A percentile compares a stretch with the other conserved stretches of the same genome.
These are phyloP conservation scores for Scaptomyza flava DNA, from an alignment of 2,888 invertebrate species.

Conservation along the genomic window DNA sequence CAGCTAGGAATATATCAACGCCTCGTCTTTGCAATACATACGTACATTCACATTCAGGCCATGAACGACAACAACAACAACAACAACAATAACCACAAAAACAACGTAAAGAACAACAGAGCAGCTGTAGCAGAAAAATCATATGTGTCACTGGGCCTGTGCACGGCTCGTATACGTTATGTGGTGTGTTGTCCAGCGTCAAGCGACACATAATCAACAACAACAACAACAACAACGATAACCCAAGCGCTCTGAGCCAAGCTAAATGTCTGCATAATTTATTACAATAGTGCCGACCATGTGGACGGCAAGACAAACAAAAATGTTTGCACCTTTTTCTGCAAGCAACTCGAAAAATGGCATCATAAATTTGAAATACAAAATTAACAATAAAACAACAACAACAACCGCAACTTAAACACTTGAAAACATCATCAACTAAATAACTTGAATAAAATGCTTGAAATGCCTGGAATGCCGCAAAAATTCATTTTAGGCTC, in stretches of 20 bases:
- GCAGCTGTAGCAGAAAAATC: slow-evolving; percentile 33
- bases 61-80: slow-evolving; percentile 35
- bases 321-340: slow-evolving; percentile 57
- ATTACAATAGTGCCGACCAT: slow-evolving; percentile 36
- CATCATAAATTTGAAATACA: slow-evolving; percentile 40
- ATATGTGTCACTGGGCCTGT: slow-evolving; percentile 30
- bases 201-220: slow-evolving; percentile 53
- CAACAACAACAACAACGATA: slow-evolving; percentile 4
- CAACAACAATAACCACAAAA: slow-evolving; percentile 18
- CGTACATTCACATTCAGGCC: slow-evolving; percentile 30
- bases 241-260: too few species aligned
- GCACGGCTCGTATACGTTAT: slow-evolving; percentile 66
- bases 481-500: slow-evolving; percentile 71
- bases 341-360: slow-evolving; percentile 61
- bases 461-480: slow-evolving; percentile 62
- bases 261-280: slow-evolving; percentile 75
- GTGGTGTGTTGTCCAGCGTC: slow-evolving; percentile 38
- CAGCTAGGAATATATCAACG: slow-evolving; percentile 53
- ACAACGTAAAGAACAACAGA: slow-evolving; percentile 18
- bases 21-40: slow-evolving; percentile 20
- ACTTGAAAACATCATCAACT: slow-evolving; percentile 60
- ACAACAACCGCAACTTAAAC: background rate
- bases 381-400: slow-evolving; percentile 18
- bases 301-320: slow-evolving; percentile 18
- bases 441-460: slow-evolving; percentile 65